phyloP scores from a whole-genome alignment of 1,140 invertebrate species.

The Neodiprion pinetum region DNA sequence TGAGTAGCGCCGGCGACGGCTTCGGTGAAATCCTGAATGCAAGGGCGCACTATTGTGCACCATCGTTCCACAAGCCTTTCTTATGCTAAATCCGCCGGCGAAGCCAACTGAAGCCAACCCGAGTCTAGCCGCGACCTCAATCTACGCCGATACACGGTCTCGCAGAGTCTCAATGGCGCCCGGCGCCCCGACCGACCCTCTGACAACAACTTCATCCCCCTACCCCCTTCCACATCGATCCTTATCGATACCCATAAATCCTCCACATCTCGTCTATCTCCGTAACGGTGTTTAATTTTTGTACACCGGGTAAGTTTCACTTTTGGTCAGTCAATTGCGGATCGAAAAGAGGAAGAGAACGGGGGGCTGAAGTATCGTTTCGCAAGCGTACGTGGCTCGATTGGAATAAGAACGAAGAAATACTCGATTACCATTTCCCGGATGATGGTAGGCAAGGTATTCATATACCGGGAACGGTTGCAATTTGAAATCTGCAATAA shows the following conservation, averaged over 20 bases:
- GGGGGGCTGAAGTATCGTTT: too few species aligned
- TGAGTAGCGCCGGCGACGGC: slow-evolving; percentile 20
- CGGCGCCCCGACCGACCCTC: not conserved
- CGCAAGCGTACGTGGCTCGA: too few species aligned
- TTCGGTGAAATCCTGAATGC: slow-evolving; percentile 33
- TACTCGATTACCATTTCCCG: too few species aligned
- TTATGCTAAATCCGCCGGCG: slow-evolving; percentile 45
- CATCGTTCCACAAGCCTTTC: slow-evolving; percentile 41
- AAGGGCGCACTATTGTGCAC: slow-evolving; percentile 40
- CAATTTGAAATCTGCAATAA: too few species aligned
- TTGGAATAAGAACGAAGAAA: too few species aligned
- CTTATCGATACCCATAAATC: not conserved
- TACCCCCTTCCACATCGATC: not conserved
- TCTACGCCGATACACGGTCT: slow-evolving; percentile 27
- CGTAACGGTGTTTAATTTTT: not conserved
- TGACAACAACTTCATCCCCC: not conserved
- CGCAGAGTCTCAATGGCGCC: slow-evolving; percentile 28
- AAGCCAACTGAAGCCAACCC: not conserved
- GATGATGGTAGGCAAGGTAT: too few species aligned
- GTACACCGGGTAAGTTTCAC: not conserved
- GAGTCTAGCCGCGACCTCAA: slow-evolving; percentile 25
- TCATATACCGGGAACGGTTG: too few species aligned
- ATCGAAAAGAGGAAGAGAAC: too few species aligned
- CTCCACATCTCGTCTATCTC: too few species aligned
- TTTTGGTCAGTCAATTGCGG: too few species aligned